Conservation (phyloP, 2,113 vertebrate genomes). For the Zeus faber region DNA sequence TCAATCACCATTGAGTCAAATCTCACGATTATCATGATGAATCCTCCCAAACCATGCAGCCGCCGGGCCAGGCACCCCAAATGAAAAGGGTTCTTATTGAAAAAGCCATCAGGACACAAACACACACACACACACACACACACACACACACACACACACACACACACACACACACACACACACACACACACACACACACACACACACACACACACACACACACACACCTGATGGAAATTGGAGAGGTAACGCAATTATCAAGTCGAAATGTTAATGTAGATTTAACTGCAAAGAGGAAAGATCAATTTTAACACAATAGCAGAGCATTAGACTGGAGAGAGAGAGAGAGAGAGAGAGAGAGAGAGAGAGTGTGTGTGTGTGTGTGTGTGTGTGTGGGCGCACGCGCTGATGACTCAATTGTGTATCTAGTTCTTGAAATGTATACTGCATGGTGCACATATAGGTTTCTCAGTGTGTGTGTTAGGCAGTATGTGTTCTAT, state of each 20-base stretch:
- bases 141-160: too few relatives aligned
- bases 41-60: too few relatives aligned
- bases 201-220: neutral
- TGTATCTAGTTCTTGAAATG: neutral
- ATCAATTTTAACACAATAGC: slow-evolving; percentile 55
- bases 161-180: too few relatives aligned
- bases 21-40: too few relatives aligned
- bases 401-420: neutral
- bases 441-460: neutral
- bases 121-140: too few relatives aligned
- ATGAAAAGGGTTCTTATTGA: too few relatives aligned
- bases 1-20: too few relatives aligned
- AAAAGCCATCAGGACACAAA: too few relatives aligned
- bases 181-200: neutral
- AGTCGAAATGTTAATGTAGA: slow-evolving; percentile 50
- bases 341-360: too few relatives aligned
- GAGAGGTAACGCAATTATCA: slow-evolving; percentile 30
- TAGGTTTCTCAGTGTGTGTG: neutral
- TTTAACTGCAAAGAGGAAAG: slow-evolving; percentile 38
- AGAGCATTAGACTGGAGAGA: too few relatives aligned
- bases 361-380: slow-evolving; percentile 19
- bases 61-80: too few relatives aligned
- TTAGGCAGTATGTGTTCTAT: neutral
- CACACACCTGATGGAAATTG: slow-evolving; percentile 9
- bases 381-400: too few relatives aligned